Conservation (phyloP, 2,113 vertebrate species). For the Corapipo altera region DNA sequence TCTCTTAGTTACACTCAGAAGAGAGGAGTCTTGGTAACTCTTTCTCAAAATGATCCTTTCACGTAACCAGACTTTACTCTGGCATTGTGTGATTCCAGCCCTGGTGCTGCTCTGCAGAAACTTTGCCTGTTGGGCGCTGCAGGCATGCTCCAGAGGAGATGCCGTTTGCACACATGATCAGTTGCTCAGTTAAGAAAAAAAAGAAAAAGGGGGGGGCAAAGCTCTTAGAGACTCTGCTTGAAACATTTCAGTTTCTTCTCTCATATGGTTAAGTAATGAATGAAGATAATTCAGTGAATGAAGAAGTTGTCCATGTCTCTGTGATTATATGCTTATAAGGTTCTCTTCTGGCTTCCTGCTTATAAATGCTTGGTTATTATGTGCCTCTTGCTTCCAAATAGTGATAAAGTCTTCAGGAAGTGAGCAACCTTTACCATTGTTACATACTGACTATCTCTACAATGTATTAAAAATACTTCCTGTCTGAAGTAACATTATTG, state of each 20-base stretch:
- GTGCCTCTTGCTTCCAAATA: background rate
- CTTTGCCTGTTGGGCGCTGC: background rate
- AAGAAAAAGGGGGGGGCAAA: background rate
- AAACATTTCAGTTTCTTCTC: background rate
- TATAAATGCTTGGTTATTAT: background rate
- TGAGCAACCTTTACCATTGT: background rate
- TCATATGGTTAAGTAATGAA: background rate
- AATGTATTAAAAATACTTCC: background rate
- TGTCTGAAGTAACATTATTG: background rate
- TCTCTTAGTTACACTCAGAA: background rate
- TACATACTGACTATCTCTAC: background rate
- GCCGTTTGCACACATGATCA: background rate
- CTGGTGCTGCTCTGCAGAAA: background rate
- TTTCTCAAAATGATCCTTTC: background rate
- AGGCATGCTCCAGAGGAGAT: background rate
- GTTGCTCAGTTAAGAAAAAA: background rate
- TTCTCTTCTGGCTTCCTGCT: background rate
- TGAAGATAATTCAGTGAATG: background rate
- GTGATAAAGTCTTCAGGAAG: background rate
- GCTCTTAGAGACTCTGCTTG: background rate
- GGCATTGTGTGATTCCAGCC: fast-evolving
- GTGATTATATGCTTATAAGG: background rate
- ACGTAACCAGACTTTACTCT: fast-evolving
- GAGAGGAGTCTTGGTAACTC: background rate
- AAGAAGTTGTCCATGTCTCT: background rate